Base-by-base conservation (phyloP, 2,797 vertebrate species). In the Ptychobarbus kaznakovi region DNA sequence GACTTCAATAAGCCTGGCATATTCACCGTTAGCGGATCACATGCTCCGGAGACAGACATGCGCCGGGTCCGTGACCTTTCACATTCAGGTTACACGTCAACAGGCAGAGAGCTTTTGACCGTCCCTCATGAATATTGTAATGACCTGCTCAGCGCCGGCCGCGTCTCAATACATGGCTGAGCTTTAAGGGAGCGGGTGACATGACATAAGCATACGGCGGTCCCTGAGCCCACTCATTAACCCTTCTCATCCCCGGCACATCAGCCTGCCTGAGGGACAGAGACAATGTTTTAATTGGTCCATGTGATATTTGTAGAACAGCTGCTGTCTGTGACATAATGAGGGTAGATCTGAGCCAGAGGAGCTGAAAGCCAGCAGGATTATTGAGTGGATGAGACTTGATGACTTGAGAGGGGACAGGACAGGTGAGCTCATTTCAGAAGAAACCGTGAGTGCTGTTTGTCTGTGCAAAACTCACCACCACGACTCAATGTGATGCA, bases 91-190 rank as follows among this genome's bases (percentile, higher is more conserved):
- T 84, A 66, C 74, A 78, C 56, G 70, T 80, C 75, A 72, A 82
- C 68, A 73, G 82, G 80, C 87, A 35, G 25, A 83, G 61, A 51
- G 63, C 38, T 75, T 58, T 61, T 80, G 85, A 80, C 42, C 49
- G 85, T 82, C 78, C 53, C 92, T 93, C 91, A 95, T 95, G 91
- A 94, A 95, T 95, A 95, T 94, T 94, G 92, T 93, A 94, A 95
- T 94, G 89, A 89, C 84, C 70, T 81, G 69, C 80, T 90, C 89
- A 87, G 85, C 73, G 86, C 86, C 86, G 82, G 70, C 88, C 85
- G 70, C 86, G 35, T 88, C 87, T 86, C 88, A 84, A 90, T 91
- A 88, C 89, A 88, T 22, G 42, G 83, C 87, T 87, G 74, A 79
- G 82, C 81, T 86, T 89, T 89, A 86, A 86, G 86, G 87, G 78